Percentiles rank a stretch among this genome's conserved stretches.
Evolutionary conservation across 2,797 vertebrate species (phyloP).

Genomic region (Hippopotamyrus pictus): DNA sequence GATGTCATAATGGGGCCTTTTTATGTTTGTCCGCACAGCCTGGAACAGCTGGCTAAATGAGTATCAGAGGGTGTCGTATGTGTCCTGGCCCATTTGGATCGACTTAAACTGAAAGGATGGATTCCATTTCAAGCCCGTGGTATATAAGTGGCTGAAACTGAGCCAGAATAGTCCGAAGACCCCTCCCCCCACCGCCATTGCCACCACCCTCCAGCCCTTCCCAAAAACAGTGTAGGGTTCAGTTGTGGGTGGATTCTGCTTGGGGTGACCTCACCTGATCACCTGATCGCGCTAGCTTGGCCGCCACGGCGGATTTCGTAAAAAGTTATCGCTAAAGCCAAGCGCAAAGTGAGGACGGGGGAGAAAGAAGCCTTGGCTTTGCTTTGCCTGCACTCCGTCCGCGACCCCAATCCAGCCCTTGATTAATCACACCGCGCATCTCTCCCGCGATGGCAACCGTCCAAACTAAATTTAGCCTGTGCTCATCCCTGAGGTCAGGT

Average conservation of each 20-base stretch:
- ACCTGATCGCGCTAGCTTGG: neutral
- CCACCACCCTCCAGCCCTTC: neutral
- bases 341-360: neutral
- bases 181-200: neutral
- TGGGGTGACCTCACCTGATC: neutral
- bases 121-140: neutral
- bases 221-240: neutral
- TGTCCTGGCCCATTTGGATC: neutral
- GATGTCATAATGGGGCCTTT: neutral
- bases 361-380: neutral
- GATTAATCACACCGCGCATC: slow-evolving; percentile 21
- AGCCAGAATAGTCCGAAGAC: neutral
- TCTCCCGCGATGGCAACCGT: slow-evolving; percentile 12
- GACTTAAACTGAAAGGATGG: neutral
- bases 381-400: neutral
- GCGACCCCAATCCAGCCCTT: slow-evolving; percentile 19
- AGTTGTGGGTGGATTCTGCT: neutral
- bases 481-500: slow-evolving; percentile 22
- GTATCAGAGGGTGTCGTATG: neutral
- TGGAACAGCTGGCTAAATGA: neutral
- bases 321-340: neutral
- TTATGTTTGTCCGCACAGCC: neutral
- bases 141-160: slow-evolving; percentile 4
- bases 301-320: neutral
- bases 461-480: slow-evolving; percentile 29